Base-by-base conservation (phyloP, 1,140 invertebrate genomes). In the Magallana ariakensis region DNA sequence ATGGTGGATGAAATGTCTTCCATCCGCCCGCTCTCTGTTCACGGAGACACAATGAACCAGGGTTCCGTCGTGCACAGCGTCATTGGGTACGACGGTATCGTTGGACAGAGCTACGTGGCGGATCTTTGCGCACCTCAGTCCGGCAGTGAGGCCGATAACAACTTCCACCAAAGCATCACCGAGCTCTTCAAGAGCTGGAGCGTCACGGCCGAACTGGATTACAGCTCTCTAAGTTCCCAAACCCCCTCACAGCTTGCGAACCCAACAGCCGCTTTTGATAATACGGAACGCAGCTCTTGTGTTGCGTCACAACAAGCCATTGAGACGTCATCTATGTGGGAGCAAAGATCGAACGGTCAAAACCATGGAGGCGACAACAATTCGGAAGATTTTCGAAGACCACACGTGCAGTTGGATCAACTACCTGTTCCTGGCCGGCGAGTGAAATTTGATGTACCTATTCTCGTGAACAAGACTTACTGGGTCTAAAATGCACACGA, bases 121-220 rank as follows among this genome's bases (percentile, higher is more conserved):
- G 88, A 89, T 19, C 60, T 84, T 55, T 81, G 66, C 53, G 19
- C 75, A 0, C 88, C 82, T 19, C 88, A 86, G 22, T 56, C 70
- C 10, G 83, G 22, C 8, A 54, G 46, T 26, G 16, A 53, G 5
- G 82, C 26, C 15, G 46, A 57, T 19, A 55, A 53, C 19, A 85
- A 85, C 16, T 53, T 86, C n/a, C 54, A 84, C 9, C 88, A 89
- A 22, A 89, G 85, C 57, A 85, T 89, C 33, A 89, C 88, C 3
- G 88, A 89, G 54, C 46, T 89, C 57, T 89, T 89, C 58, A 46
- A 84, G n/a, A 89, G 88, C 19, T 86, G 88, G 85, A 89, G 88
- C 46, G 88, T 89, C 9, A 89, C 85, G 2, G 88, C 88, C 0
- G 88, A 89, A 62, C 53, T 89, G 10, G 85, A 89, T 54, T 89